Percentiles rank a stretch among this genome's conserved stretches.
These are phyloP conservation scores for Tetheella fluctuosa DNA, from an alignment of 2,888 invertebrate species.

Conservation along the genomic window DNA sequence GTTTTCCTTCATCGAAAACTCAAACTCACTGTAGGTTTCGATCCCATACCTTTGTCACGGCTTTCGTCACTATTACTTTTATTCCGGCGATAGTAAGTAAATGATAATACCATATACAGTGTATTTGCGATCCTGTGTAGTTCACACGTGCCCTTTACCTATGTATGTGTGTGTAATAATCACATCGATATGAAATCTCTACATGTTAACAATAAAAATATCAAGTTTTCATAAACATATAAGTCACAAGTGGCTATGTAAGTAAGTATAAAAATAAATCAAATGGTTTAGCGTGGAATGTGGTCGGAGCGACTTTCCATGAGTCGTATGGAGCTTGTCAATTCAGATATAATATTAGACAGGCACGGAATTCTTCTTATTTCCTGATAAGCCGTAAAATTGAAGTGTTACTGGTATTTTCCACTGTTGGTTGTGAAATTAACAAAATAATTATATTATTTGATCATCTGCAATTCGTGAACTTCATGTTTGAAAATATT, in stretches of 20 bases:
- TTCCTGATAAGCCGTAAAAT: not conserved
- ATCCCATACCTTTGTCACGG: no score
- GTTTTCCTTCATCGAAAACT: no score
- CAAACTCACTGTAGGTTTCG: no score
- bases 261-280: not conserved
- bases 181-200: not conserved
- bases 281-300: not conserved
- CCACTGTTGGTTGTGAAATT: not conserved
- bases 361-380: not conserved
- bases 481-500: not conserved
- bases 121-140: no score
- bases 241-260: not conserved
- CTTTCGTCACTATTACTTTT: no score
- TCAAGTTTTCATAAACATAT: not conserved
- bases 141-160: not conserved
- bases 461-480: not conserved
- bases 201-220: not conserved
- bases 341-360: not conserved
- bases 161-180: not conserved
- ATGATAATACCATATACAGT: no score
- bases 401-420: not conserved
- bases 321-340: not conserved
- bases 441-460: not conserved
- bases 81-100: no score
- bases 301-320: constrained; percentile 3